Base-by-base conservation (phyloP, 2,797 vertebrate genomes). In the Onychomys torridus region DNA sequence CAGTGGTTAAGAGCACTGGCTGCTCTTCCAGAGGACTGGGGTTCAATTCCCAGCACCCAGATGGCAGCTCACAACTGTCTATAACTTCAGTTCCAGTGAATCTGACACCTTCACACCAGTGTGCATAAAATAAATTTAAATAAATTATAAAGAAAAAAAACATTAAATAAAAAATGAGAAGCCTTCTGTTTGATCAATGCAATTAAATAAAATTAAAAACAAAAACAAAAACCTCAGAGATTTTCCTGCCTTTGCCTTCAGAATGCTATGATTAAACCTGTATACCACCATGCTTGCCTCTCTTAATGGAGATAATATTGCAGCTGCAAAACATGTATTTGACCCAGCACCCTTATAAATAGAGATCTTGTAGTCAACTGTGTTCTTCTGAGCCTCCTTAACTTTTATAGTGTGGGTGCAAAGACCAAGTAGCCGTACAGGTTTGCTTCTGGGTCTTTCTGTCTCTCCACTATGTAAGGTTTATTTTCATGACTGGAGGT, bases 371-470 rank as follows among this genome's bases (percentile, higher is more conserved):
- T 88, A 93, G 94, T 96, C 76, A 95, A 34, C 34, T 43, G 59
- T 85, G 76, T 77, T 97, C 91, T 97, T 93, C 93, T 95, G 91
- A 95, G 57, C 89, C 7, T 78, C 0, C 97, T 97, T 97, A 91
- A 90, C 96, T 95, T 61, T 83, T 85, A 25, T 43, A 49, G 96
- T 97, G 97, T 73, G 55, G 29, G 6, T 46, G 4, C 89, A 97
- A 97, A 98, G 97, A 97, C 90, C 90, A 89, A 97, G 96, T 96
- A 95, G 94, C 97, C 94, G 94, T 90, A 94, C 97, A 40, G n/a
- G 67, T 93, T 96, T 85, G 11, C 81, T 37, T 82, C 77, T 37
- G 7, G 4, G 2, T 1, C 82, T 83, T 79, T 46, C 32, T 2
- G 63, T 93, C 89, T 94, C 90, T 92, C 77, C 85, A 93, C 73